Evolutionary conservation across 2,797 vertebrate species (phyloP).

Genomic region (Tangara arthus): DNA sequence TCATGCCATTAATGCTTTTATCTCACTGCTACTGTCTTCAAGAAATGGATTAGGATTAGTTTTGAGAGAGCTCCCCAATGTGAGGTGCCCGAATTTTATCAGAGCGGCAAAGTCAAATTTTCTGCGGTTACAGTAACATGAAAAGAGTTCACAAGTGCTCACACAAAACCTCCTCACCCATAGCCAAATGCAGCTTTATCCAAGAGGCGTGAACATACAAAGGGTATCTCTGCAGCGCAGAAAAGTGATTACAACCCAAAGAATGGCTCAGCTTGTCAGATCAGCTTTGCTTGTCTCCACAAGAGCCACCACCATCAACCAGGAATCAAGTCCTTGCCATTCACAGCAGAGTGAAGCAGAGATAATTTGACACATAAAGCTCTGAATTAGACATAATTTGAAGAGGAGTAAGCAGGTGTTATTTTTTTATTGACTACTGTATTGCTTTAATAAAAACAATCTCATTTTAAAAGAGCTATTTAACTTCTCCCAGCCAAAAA

Average conservation of each 20-base stretch:
- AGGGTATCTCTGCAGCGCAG: not conserved
- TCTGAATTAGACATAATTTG: conserved; percentile 19
- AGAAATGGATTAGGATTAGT: not conserved
- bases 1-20: not conserved
- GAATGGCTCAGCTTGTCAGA: conserved; percentile 24
- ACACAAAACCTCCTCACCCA: not conserved
- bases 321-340: conserved; percentile 29
- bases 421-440: conserved; percentile 30
- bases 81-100: not conserved
- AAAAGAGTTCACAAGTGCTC: not conserved
- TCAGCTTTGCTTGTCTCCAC: conserved; percentile 33
- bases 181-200: not conserved
- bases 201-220: not conserved
- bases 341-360: conserved; percentile 24
- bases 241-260: conserved; percentile 29
- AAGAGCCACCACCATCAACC: conserved; percentile 45
- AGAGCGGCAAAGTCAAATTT: not conserved
- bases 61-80: not conserved
- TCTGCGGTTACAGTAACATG: not conserved
- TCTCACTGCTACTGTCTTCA: not conserved
- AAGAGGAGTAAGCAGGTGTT: conserved; percentile 45
- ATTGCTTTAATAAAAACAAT: conserved; percentile 32
- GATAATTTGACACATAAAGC: conserved; percentile 13
- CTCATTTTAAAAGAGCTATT: conserved; percentile 10
- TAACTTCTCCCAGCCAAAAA: not conserved